Conservation (phyloP, 2,888 invertebrate genomes). For the Hydraecia micacea region DNA sequence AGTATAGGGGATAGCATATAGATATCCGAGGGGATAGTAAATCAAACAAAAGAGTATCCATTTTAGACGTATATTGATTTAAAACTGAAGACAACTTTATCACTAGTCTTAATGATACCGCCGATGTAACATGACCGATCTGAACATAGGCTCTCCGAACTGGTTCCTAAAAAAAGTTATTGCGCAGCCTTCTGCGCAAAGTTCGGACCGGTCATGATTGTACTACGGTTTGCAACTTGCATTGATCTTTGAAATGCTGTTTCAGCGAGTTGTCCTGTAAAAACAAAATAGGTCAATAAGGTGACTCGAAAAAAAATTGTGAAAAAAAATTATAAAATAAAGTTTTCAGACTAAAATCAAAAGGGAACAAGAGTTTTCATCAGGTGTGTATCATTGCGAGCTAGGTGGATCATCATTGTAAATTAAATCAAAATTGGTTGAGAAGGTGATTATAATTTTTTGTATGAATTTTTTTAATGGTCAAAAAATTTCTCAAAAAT, state of each 20-base stretch:
- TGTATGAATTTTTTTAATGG: too few relatives aligned
- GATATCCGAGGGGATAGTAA: too few relatives aligned
- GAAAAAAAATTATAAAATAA: accelerated
- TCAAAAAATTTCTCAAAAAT: neutral
- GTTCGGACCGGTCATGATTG: too few relatives aligned
- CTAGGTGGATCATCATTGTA: slow-evolving; percentile 90
- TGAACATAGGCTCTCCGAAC: neutral
- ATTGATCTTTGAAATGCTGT: slow-evolving; percentile 11
- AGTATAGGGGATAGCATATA: neutral
- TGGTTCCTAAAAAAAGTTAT: too few relatives aligned
- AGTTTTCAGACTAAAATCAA: slow-evolving; percentile 84
- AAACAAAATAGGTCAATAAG: slow-evolving; percentile 3
- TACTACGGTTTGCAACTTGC: neutral
- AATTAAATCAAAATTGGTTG: neutral
- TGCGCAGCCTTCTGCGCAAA: too few relatives aligned
- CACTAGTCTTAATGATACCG: neutral
- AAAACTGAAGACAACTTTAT: neutral
- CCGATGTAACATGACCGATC: neutral
- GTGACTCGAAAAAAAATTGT: neutral
- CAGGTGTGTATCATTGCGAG: slow-evolving; percentile 91
- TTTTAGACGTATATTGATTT: slow-evolving; percentile 28
- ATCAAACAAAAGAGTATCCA: slow-evolving; percentile 3
- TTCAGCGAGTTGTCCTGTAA: slow-evolving; percentile 13
- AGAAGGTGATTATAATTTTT: neutral
- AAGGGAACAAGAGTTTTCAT: slow-evolving; percentile 91